Base-by-base conservation (phyloP, 2,888 invertebrate genomes). In the Melanargia galathea region DNA sequence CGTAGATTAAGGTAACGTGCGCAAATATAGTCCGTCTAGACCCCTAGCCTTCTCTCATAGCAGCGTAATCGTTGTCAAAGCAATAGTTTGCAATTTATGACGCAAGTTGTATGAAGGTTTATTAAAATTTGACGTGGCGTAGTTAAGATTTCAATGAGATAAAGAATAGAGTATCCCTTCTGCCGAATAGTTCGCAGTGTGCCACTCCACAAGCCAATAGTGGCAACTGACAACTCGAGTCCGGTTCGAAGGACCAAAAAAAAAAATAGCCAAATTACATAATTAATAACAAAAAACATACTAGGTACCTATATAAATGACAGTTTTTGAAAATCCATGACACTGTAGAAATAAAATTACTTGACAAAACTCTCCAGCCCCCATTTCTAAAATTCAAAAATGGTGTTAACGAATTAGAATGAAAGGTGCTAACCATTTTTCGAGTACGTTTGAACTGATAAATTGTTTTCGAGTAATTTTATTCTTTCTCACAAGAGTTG, bases 391-490 rank as follows among this genome's bases (percentile, higher is more conserved):
- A 7, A 40, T 35, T 35, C 13, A 3, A 13, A 24, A 5, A 46
- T 46, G 20, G 46, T 46, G 22, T 16, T n/a, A 49, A 16, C 8
- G 13, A 24, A 46, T 20, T 22, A 24, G 22, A 10, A 10, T 20
- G 10, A 1, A 6, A n/a, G 13, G 24, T 46, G 22, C 22, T 24
- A 13, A 18, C 5, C 7, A 38, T 38, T 16, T 40, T 38, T 40
- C n/a, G 7, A 6, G n/a, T 5, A 5, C n/a, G n/a, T n/a, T 40
- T 40, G 16, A 40, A 40, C 16, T 16, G n/a, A 5, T n/a, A 4
- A 26, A 16, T 40, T 1, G 43, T 43, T 43, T 43, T 18, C 51
- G 18, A 51, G 49, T 51, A 16, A 51, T 30, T 51, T 51, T 51
- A 30, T 51, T 30, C 18, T 16, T 30, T 46, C 51, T 1, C 11